Evolutionary conservation across 2,113 vertebrate genomes (phyloP), one percentile per base, ranked within the genome.

Genomic region (Forbesichthys papilliferus): DNA sequence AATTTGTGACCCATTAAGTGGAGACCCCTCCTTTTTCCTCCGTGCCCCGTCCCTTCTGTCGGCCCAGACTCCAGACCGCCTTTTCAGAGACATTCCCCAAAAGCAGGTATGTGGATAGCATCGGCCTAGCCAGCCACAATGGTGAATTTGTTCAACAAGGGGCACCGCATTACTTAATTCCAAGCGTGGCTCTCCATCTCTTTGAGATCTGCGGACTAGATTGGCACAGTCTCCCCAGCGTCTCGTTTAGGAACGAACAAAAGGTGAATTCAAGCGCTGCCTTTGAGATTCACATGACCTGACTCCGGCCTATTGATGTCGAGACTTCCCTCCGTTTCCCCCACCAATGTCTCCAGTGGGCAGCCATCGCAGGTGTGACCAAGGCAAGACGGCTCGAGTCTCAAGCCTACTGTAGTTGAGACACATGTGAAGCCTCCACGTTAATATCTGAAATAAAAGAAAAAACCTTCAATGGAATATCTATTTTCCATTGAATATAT

Each of bases 1-100:
- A 95, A 96, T 95, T 95, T 96, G 94, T 93, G 94, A 95, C 95
- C 95, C 95, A 93, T 94, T 96, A 95, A 95, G 94, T 93, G 88
- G 88, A 78, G 77, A 71, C 83, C 90, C 90, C 92, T 90, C 93
- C 91, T 91, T 73, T 80, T 76, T 87, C 77, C 78, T 83, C 79
- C 77, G 71, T 68, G 56, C 84, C 86, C 84, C 84, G 71, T 92
- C 91, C 90, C 86, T 80, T 68, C 74, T 90, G 77, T 81, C 93
- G 94, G 94, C 94, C 77, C 92, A 90, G 90, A 88, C 82, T 83
- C 85, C 70, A 88, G 90, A 84, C 87, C 60, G 74, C 75, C 74
- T 83, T 89, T 85, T 85, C 79, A 84, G 82, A 87, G 77, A 80
- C 85, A 85, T 85, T 86, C 80, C 86, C 86, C 79, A 54, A 88